phyloP scores from a whole-genome alignment of 2,113 vertebrate genomes.

The Turnix velox region DNA sequence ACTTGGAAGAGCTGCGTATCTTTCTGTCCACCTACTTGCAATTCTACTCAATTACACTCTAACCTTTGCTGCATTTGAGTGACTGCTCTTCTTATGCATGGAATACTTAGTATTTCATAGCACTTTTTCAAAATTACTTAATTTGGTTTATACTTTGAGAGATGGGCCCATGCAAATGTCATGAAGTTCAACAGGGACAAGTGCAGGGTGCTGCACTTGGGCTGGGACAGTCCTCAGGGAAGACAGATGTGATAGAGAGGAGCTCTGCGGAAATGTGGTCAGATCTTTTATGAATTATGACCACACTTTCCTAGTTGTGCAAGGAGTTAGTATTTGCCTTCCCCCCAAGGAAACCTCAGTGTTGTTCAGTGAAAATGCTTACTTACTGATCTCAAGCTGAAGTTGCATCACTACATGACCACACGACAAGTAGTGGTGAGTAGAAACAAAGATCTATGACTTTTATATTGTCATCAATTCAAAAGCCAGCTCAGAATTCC shows the following conservation, averaged over 20 bases:
- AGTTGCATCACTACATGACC: neutral
- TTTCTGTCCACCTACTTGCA: neutral
- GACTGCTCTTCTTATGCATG: neutral
- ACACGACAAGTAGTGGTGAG: neutral
- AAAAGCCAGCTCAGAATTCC: neutral
- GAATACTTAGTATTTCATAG: neutral
- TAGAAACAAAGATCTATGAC: neutral
- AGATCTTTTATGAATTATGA: neutral
- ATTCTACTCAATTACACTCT: neutral
- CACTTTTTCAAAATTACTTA: neutral
- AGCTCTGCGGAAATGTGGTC: no score
- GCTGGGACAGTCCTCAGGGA: no score
- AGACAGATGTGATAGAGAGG: no score
- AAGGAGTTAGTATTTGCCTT: neutral
- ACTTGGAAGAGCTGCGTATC: neutral
- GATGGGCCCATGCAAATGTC: no score
- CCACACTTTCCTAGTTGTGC: neutral
- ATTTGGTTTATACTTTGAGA: neutral
- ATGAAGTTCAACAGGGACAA: no score
- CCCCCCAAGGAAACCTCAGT: rapidly evolving
- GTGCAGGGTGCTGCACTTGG: no score
- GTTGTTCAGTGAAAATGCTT: neutral
- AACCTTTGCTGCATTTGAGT: neutral
- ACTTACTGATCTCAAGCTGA: neutral
- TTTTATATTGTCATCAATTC: neutral